Conservation (phyloP, 92 coral and sea anemone species). For the Phenganax stokvisi region DNA sequence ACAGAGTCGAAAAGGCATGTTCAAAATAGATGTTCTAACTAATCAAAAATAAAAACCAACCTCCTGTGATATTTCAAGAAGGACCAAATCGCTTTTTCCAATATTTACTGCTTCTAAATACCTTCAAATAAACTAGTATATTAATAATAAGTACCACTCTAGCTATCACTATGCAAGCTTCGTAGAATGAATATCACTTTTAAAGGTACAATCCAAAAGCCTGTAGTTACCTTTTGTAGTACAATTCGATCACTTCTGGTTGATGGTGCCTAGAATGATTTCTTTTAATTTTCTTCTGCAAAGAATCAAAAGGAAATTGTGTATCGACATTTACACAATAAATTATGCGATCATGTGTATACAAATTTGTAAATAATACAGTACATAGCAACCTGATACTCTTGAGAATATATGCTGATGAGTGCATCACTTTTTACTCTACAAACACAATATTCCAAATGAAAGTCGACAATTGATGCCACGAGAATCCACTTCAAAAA, state of each 20-base stretch:
- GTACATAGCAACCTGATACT: constrained; percentile 66
- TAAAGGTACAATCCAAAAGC: neutral
- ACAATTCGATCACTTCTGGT: constrained; percentile 76
- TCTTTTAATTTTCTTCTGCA: constrained; percentile 83
- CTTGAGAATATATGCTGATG: constrained; percentile 89
- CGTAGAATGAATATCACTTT: neutral
- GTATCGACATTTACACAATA: neutral
- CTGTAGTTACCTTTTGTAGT: constrained; percentile 61
- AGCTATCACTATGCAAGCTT: neutral
- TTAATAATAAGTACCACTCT: neutral
- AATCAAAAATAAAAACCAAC: constrained; percentile 20
- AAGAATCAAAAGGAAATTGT: neutral
- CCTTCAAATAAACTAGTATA: constrained; percentile 41
- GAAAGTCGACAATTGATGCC: neutral
- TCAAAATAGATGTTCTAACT: neutral
- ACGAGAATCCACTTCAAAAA: too few relatives aligned
- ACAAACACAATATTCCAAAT: constrained; percentile 9
- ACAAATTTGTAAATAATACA: too few relatives aligned
- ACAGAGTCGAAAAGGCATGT: neutral
- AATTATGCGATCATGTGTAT: neutral
- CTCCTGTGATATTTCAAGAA: constrained; percentile 80
- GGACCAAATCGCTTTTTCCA: constrained; percentile 55
- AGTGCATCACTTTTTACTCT: constrained; percentile 84
- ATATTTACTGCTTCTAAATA: constrained; percentile 60
- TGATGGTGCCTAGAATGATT: constrained; percentile 81